A percentile compares a stretch with the other conserved stretches of the same genome.
These are phyloP conservation scores for Clarias batrachus DNA, from an alignment of 2,113 vertebrate species.

Conservation along the genomic window DNA sequence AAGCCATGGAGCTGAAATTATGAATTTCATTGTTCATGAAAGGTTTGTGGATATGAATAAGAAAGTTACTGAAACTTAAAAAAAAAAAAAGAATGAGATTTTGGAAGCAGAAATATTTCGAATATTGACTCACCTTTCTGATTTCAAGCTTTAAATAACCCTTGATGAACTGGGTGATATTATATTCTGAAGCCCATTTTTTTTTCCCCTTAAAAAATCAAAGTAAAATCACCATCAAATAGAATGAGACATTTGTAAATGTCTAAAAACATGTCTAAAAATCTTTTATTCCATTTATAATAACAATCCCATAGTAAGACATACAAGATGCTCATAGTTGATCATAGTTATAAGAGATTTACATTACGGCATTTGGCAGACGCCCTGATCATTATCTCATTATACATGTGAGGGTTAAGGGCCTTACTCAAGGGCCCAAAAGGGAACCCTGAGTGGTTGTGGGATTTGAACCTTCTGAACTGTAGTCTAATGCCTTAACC, in stretches of 20 bases:
- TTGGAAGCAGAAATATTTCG: not conserved
- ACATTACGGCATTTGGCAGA: too few species aligned
- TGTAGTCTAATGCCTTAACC: too few species aligned
- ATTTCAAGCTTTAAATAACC: not conserved
- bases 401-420: too few species aligned
- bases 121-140: too few species aligned
- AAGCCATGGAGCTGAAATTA: not conserved
- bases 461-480: too few species aligned
- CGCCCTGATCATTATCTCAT: too few species aligned
- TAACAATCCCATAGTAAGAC: not conserved
- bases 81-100: not conserved
- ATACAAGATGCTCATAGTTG: not conserved
- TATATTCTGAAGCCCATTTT: not conserved
- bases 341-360: not conserved
- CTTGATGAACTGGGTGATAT: not conserved
- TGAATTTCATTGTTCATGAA: not conserved
- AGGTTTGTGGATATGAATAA: not conserved
- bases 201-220: not conserved
- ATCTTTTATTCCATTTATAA: not conserved
- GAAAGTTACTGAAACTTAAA: not conserved
- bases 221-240: not conserved
- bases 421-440: too few species aligned
- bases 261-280: not conserved
- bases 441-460: too few species aligned
- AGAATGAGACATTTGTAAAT: not conserved